These are phyloP conservation scores for Drosophila flavopinicola DNA, from an alignment of 2,888 invertebrate genomes.

Conservation along the genomic window DNA sequence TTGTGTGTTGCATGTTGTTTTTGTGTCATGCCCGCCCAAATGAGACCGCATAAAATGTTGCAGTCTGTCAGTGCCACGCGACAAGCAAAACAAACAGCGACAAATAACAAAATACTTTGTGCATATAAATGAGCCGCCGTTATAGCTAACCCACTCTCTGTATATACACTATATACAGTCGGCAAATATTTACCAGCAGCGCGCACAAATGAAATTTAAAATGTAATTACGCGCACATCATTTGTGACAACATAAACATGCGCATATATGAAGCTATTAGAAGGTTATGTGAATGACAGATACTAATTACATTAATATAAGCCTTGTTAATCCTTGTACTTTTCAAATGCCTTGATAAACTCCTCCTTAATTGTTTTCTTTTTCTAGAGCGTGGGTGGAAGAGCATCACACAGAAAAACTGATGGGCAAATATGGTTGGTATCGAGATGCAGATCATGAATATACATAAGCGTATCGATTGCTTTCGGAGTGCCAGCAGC, in stretches of 20 bases:
- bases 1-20: slow-evolving; percentile 47
- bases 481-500: too few relatives aligned
- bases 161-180: slow-evolving; percentile 21
- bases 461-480: too few relatives aligned
- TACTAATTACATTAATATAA: too few relatives aligned
- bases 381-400: too few relatives aligned
- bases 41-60: slow-evolving; percentile 68
- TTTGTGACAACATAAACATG: slow-evolving; percentile 15
- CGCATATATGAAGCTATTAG: too few relatives aligned
- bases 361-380: too few relatives aligned
- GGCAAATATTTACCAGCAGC: slow-evolving; percentile 12
- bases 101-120: slow-evolving; percentile 21
- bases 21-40: slow-evolving; percentile 41
- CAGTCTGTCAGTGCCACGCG: slow-evolving; percentile 30
- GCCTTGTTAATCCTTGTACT: too few relatives aligned
- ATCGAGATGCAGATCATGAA: too few relatives aligned
- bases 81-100: slow-evolving; percentile 1
- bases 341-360: too few relatives aligned
- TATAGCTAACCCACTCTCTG: background rate
- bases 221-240: slow-evolving; percentile 44
- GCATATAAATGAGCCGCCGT: slow-evolving; percentile 25
- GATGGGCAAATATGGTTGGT: too few relatives aligned
- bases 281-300: too few relatives aligned
- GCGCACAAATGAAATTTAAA: slow-evolving; percentile 17
- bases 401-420: too few relatives aligned